These are phyloP conservation scores for Lasius platythorax DNA, from an alignment of 2,888 invertebrate genomes.

Conservation along the genomic window DNA sequence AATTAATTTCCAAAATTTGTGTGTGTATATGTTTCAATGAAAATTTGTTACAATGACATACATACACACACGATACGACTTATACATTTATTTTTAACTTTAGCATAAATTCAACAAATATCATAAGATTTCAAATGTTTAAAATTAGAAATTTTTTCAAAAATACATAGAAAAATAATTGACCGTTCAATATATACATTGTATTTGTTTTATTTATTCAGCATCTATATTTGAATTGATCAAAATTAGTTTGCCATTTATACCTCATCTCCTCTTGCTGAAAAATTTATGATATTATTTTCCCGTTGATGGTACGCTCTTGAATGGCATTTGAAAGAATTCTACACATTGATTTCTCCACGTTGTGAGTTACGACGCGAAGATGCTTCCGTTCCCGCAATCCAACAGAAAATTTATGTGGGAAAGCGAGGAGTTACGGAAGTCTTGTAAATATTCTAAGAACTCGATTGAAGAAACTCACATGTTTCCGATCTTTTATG, in stretches of 20 bases:
- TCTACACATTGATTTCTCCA: constrained; percentile 27
- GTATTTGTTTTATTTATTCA: not conserved
- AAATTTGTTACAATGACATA: not conserved
- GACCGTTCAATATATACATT: not conserved
- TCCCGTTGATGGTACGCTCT: not conserved
- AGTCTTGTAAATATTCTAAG: constrained; percentile 36
- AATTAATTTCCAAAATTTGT: constrained; percentile 16
- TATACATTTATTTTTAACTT: not conserved
- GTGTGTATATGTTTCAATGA: not conserved
- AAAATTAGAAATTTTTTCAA: constrained; percentile 2
- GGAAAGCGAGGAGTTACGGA: constrained; percentile 27
- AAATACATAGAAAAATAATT: not conserved
- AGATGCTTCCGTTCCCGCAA: constrained; percentile 37
- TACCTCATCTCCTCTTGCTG: not conserved
- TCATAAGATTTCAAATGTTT: not conserved
- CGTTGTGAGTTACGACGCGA: constrained; percentile 42
- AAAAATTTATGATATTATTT: constrained; percentile 29
- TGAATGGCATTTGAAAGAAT: constrained; percentile 39
- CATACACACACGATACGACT: not conserved
- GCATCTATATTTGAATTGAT: not conserved
- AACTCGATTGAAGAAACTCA: constrained; percentile 25
- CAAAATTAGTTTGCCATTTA: not conserved
- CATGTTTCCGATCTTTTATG: not conserved
- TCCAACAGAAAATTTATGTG: constrained; percentile 44
- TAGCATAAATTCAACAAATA: not conserved